phyloP scores from a whole-genome alignment of 2,113 vertebrate species.

The Nesoenas mayeri region DNA sequence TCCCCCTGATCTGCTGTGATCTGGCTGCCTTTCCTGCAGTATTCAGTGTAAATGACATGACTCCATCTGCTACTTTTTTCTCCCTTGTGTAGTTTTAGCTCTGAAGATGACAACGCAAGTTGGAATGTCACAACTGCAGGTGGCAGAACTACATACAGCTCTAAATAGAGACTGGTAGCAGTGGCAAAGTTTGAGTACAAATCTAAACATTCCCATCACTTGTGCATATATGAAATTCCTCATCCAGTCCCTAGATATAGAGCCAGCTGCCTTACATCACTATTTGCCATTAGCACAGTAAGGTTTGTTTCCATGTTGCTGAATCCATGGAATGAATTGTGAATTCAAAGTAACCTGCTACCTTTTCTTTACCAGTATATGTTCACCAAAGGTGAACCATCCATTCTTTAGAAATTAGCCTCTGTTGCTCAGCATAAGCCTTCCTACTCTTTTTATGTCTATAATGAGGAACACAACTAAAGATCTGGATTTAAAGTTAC shows the following conservation, averaged over 20 bases:
- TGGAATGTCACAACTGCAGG: not conserved
- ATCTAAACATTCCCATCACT: not conserved
- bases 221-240: not conserved
- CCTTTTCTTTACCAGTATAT: not conserved
- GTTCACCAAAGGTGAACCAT: not conserved
- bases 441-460: not conserved
- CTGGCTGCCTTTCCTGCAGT: slow-evolving; percentile 5
- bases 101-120: not conserved
- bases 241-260: not conserved
- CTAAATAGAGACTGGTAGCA: not conserved
- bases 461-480: not conserved
- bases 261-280: not conserved
- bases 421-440: not conserved
- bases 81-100: not conserved
- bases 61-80: slow-evolving; percentile 30
- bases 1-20: not conserved
- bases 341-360: not conserved
- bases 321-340: not conserved
- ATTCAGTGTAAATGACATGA: slow-evolving; percentile 19
- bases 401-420: not conserved
- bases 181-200: not conserved
- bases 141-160: not conserved
- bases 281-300: not conserved
- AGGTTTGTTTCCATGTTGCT: not conserved
- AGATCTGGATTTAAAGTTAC: not conserved